Conservation (phyloP, 2,113 vertebrate species). For the Tragelaphus buxtoni region DNA sequence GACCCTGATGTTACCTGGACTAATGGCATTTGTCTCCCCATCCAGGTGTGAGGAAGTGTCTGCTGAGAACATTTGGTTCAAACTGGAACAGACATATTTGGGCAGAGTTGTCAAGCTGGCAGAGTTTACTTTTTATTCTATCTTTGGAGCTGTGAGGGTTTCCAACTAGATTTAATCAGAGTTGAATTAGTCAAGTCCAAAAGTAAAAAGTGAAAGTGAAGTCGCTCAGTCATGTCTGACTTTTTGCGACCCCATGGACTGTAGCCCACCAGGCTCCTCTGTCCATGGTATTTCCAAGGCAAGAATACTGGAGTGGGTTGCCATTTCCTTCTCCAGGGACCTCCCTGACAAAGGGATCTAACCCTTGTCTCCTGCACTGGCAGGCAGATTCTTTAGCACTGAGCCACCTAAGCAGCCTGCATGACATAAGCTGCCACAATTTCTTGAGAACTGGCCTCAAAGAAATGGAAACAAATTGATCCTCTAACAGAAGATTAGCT, state of each 20-base stretch:
- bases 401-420: neutral
- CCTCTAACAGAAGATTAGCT: neutral
- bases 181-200: slow-evolving; percentile 19
- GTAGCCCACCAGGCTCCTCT: neutral
- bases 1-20: neutral
- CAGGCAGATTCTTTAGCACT: neutral
- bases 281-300: neutral
- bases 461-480: neutral
- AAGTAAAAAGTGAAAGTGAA: too few relatives aligned
- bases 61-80: slow-evolving; percentile 54
- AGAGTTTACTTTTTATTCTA: slow-evolving; percentile 56
- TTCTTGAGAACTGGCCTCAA: neutral
- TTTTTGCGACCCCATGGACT: too few relatives aligned
- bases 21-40: neutral
- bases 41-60: neutral
- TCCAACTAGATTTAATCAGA: slow-evolving; percentile 50
- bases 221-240: too few relatives aligned
- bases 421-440: neutral
- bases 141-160: slow-evolving; percentile 57
- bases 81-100: neutral
- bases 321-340: neutral
- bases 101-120: slow-evolving; percentile 25
- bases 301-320: neutral
- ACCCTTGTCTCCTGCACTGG: neutral
- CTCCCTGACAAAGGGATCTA: neutral